Base-by-base conservation (phyloP, 2,888 invertebrate species). In the Drosophila trichaetosa region DNA sequence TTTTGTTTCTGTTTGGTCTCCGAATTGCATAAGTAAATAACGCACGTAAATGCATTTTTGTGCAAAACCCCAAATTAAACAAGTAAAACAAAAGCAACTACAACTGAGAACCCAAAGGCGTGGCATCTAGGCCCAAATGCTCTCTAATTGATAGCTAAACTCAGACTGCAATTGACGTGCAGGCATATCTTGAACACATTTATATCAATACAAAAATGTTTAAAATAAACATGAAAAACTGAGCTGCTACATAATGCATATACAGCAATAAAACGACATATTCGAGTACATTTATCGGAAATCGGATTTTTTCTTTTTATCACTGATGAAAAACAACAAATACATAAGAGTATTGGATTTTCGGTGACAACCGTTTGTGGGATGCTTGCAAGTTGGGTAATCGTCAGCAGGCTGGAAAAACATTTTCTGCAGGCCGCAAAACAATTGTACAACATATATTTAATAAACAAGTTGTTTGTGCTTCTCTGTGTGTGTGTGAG, bases 11-110 rank as follows among this genome's bases (percentile, higher is more conserved):
- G 11, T 34, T 52, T 60, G 48, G 58, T 40, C 52, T 63, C 36
- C 53, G 72, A 60, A 67, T 73, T 76, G 82, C 85, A 83, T 87
- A 84, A 87, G 87, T 87, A 83, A 83, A 83, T 83, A 87, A 84
- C 87, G 76, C 85, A 84, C 85, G 87, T 76, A 82, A 84, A 84
- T 83, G 87, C 85, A 87, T 78, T 82, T 84, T 59, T 81, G 63
- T 53, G 48, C 66, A 52, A 27, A 27, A 13, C 57, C 59, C n/a
- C 67, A 68, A 86, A 69, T 83, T 67, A 80, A 83, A 87, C 68
- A 81, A 69, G 76, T 71, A 29, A 36, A 38, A 62, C 36, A 52
- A 48, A 64, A 38, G 54, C 65, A 56, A 56, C 58, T n/a, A 34
- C 36, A 53, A 40, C 49, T 21, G 36, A 42, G 33, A 59, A 21